phyloP scores from a whole-genome alignment of 2,888 invertebrate genomes.

The Pyrgus malvae region DNA sequence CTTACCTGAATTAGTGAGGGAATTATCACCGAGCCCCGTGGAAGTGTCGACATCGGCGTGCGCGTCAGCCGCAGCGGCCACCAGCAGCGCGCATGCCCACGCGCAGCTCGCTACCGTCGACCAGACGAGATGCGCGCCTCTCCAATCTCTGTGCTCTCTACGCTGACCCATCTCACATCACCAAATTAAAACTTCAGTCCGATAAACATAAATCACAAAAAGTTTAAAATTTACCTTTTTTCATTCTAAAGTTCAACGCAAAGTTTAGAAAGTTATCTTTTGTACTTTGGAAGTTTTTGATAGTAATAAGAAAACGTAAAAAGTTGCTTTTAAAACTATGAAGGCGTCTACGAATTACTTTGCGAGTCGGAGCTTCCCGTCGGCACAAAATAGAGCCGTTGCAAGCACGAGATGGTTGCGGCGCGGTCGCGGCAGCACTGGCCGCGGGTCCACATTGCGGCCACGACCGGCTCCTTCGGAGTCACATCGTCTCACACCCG shows the following conservation, averaged over 20 bases:
- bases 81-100: slow-evolving; percentile 70
- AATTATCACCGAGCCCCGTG: slow-evolving; percentile 75
- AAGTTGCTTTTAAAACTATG: slow-evolving; percentile 31
- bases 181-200: slow-evolving; percentile 43
- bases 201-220: slow-evolving; percentile 19
- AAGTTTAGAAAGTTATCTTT: slow-evolving; percentile 19
- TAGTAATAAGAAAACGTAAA: slow-evolving; percentile 29
- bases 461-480: slow-evolving; percentile 69
- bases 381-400: slow-evolving; percentile 27
- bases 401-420: slow-evolving; percentile 49
- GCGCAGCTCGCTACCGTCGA: slow-evolving; percentile 59
- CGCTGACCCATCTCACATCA: slow-evolving; percentile 77
- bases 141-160: slow-evolving; percentile 42
- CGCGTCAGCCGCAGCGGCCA: slow-evolving; percentile 50
- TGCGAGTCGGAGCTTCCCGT: slow-evolving; percentile 11
- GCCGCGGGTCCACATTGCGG: slow-evolving; percentile 62
- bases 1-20: slow-evolving; percentile 72
- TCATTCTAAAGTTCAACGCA: slow-evolving; percentile 4
- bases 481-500: slow-evolving; percentile 64
- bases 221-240: neutral
- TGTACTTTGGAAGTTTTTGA: slow-evolving; percentile 8
- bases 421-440: slow-evolving; percentile 69
- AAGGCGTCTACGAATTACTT: slow-evolving; percentile 9
- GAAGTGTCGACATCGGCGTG: slow-evolving; percentile 74
- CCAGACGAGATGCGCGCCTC: slow-evolving; percentile 41